Evolutionary conservation across 2,113 vertebrate species (phyloP).

Genomic region (Canis aureus): DNA sequence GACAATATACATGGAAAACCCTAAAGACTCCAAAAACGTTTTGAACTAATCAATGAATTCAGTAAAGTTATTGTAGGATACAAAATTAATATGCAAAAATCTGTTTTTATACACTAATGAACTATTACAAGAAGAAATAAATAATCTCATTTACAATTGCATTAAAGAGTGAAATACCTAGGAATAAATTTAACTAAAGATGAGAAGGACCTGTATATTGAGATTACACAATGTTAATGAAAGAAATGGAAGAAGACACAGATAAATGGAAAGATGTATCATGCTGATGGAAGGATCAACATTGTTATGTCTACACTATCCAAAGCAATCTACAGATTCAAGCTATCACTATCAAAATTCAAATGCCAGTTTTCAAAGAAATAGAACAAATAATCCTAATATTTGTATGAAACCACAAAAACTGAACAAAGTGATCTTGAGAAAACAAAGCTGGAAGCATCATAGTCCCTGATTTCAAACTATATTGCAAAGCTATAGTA

Average conservation of each 20-base stretch:
- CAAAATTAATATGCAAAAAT: neutral
- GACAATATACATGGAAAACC: neutral
- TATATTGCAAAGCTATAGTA: neutral
- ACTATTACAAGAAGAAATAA: neutral
- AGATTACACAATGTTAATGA: neutral
- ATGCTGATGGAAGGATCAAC: neutral
- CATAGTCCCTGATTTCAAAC: neutral
- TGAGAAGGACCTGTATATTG: neutral
- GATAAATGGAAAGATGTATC: neutral
- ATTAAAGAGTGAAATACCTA: neutral
- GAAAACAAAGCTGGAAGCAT: neutral
- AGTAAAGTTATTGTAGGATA: neutral
- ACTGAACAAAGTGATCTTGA: neutral
- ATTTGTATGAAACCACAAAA: neutral
- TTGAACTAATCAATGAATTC: neutral
- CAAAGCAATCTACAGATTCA: neutral
- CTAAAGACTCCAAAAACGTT: neutral
- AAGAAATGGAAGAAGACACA: neutral
- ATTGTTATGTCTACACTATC: neutral
- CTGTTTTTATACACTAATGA: neutral
- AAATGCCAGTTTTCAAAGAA: neutral
- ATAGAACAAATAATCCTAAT: neutral
- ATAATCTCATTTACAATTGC: neutral
- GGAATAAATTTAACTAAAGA: neutral
- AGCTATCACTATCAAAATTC: neutral